Evolutionary conservation across 2,888 invertebrate species (phyloP), one percentile per base, ranked within the genome.

Genomic region (Ormyrus pomaceus): DNA sequence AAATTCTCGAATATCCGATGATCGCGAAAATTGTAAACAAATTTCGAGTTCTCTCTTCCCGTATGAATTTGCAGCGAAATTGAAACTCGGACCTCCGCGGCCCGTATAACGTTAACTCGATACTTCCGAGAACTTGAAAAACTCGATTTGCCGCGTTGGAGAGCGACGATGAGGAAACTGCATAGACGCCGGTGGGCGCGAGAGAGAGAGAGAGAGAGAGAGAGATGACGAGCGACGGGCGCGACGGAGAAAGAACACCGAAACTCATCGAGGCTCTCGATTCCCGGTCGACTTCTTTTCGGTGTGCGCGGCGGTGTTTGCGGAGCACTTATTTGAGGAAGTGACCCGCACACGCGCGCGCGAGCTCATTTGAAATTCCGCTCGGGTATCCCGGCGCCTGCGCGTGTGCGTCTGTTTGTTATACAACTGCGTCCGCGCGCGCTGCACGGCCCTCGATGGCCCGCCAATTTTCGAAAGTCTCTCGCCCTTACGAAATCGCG

Each of bases 391-490:
- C 19, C 19, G 19, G 19, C 19, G 19, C 19, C 19, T 19, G 19
- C 19, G 19, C 19, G 19, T 19, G 19, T 19, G 19, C 19, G 19
- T 19, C 50, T 13, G 48, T 11, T 48, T 48, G 19, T 75, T 75
- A 68, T 75, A 68, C 75, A 75, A 75, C 75, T 9, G 64, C 48
- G 64, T 46, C 9, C 34, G 53, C 45, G 59, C 19, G 19, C 19
- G 1, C 19, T 19, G 19, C 19, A 19, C 19, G 19, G 19, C 19
- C 19, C 19, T 19, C 19, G 1, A 19, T 19, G 74, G 34, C 66
- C 59, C 75, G 75, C 66, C 66, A 76, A 76, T 76, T 76, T 76
- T 76, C 75, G 75, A 76, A 76, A 76, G 75, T 68, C 19, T 68
- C 19, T 19, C 64, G 53, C 68, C 68, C 66, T 76, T 76, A 68